Conservation (phyloP, 1,140 invertebrate species). For the Bradysia coprophila region DNA sequence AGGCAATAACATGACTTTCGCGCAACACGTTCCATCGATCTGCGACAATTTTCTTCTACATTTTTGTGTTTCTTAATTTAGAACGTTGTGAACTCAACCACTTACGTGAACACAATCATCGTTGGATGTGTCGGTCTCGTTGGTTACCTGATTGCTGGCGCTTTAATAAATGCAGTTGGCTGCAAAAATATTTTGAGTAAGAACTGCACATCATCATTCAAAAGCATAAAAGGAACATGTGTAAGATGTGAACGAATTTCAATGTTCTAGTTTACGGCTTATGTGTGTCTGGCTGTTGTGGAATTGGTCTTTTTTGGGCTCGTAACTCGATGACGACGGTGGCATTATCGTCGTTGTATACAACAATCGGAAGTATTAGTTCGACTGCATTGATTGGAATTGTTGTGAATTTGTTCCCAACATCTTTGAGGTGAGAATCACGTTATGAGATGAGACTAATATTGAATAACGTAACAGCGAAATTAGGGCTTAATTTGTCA, state of each 20-base stretch:
- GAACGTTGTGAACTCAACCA: too few species aligned
- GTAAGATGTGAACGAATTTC: background rate
- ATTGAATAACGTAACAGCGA: too few species aligned
- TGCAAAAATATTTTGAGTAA: background rate
- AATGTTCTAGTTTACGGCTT: background rate
- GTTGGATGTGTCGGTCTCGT: too few species aligned
- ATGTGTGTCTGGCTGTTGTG: background rate
- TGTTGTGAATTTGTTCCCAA: conserved; percentile 1
- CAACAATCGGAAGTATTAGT: background rate
- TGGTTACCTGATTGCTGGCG: too few species aligned
- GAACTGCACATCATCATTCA: background rate
- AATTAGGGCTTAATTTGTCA: background rate
- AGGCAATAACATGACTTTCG: too few species aligned
- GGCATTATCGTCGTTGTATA: background rate
- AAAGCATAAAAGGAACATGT: too few species aligned
- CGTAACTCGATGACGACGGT: background rate
- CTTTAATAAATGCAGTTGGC: too few species aligned
- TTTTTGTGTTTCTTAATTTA: too few species aligned
- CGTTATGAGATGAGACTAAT: background rate
- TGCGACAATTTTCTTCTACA: too few species aligned
- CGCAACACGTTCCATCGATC: too few species aligned
- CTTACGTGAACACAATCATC: too few species aligned
- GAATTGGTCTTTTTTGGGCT: background rate
- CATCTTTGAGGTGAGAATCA: background rate
- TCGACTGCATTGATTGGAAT: conserved; percentile 1